Evolutionary conservation across 2,888 invertebrate species (phyloP), one percentile per base, ranked within the genome.

Genomic region (Caenorhabditis japonica): DNA sequence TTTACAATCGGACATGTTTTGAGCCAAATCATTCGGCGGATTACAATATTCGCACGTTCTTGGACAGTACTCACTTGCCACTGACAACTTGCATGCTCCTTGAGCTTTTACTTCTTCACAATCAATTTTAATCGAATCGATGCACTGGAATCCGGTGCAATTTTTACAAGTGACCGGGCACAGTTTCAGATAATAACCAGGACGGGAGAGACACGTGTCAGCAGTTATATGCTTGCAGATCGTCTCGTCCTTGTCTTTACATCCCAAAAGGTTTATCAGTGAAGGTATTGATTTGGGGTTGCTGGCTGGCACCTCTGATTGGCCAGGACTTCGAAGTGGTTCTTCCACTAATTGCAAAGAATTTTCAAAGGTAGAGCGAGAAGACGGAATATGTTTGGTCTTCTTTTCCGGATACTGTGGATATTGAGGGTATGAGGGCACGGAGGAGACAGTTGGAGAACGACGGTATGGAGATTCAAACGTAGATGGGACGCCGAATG

Each of bases 91-190:
- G 38, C 83, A 83, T 5, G 82, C 81, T 17, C 79, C 80, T 21
- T 71, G 73, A 4, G 53, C 21, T 52, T 76, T 69, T 41, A 78
- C 79, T 56, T 80, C 79, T 19, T 62, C 76, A 51, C 83, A 83
- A 51, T 83, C 78, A n/a, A 83, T 78, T 55, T 83, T 83, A 13
- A 79, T 79, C 2, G 82, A 82, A 47, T 83, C 83, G 59, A 72
- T 76, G 38, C 83, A 83, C 21, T 75, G 73, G 13, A 72, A 68
- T 15, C 81, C 81, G 56, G 72, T 77, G 69, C 83, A 83, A 46
- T 83, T 83, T 15, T 75, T 73, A 56, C 83, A 83, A 25, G 79
- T 77, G n/a, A 83, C 79, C 1, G 83, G 83, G 44, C 83, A 83
- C 21, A 83, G 51, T 66, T 82, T 82, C 33, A 83, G 71, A 51